Evolutionary conservation across 1,140 invertebrate species (phyloP).

Genomic region (Tetramorium alpestre): DNA sequence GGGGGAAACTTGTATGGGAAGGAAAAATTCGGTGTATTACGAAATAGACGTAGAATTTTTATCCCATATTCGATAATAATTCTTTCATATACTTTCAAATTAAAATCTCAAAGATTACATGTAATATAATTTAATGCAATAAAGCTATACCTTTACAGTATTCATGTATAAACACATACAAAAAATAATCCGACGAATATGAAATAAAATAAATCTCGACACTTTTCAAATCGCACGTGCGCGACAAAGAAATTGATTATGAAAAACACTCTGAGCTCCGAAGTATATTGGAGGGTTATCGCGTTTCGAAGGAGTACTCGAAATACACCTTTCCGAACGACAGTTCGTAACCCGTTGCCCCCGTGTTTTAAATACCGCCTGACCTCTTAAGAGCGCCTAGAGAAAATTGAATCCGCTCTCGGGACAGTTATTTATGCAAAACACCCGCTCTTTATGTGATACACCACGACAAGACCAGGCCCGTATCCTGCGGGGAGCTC

Average conservation of each 20-base stretch:
- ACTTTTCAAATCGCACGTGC: neutral
- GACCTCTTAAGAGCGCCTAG: constrained; percentile 62
- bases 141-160: neutral
- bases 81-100: neutral
- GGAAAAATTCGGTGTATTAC: neutral
- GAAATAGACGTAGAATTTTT: neutral
- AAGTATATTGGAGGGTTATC: neutral
- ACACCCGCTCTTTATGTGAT: constrained; percentile 63
- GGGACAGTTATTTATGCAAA: constrained; percentile 73
- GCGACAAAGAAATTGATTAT: neutral
- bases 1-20: constrained; percentile 21
- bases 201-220: neutral
- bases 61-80: neutral
- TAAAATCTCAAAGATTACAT: neutral
- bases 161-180: neutral
- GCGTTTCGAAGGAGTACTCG: neutral
- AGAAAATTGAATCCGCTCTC: constrained; percentile 72
- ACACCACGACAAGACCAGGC: constrained; percentile 45
- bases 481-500: constrained; percentile 63
- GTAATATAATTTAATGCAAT: neutral
- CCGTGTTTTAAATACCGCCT: constrained; percentile 60
- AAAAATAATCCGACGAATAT: neutral
- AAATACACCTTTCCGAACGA: neutral
- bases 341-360: constrained; percentile 14
- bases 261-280: neutral